Conservation (phyloP, 2,797 vertebrate species). For the Petrocephalus schoutedeni region DNA sequence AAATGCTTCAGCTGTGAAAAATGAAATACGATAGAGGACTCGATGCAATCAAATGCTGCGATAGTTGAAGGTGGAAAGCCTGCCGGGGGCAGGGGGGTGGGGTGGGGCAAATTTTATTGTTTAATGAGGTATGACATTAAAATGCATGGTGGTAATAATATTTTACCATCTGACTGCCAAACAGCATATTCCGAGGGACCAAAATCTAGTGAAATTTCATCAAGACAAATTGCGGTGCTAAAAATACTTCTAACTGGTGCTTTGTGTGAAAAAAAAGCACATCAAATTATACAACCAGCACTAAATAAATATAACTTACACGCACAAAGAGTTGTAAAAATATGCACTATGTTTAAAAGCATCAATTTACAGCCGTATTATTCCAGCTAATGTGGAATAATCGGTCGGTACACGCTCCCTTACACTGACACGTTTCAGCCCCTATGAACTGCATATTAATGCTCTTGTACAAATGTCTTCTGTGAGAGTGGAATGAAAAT, state of each 20-base stretch:
- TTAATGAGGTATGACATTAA: conserved; percentile 17
- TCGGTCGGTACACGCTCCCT: no score
- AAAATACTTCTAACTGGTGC: not conserved
- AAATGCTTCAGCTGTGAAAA: conserved; percentile 16
- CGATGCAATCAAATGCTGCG: not conserved
- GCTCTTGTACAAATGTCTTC: conserved; percentile 3
- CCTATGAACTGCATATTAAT: conserved; percentile 5
- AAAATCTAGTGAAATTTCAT: not conserved
- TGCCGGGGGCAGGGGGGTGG: not conserved
- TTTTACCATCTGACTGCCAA: not conserved
- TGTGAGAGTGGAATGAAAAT: conserved; percentile 23
- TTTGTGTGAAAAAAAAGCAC: not conserved
- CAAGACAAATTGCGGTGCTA: not conserved
- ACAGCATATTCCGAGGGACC: not conserved
- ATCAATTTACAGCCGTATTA: not conserved
- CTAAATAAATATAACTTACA: not conserved
- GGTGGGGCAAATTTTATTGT: not conserved
- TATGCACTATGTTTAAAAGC: not conserved
- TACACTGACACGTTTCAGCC: not conserved
- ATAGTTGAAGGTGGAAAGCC: not conserved
- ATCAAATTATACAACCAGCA: not conserved
- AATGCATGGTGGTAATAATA: not conserved
- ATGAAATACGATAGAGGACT: not conserved
- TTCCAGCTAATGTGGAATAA: not conserved
- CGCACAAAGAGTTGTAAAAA: not conserved